A percentile compares a stretch with the other conserved stretches of the same genome.
These are phyloP conservation scores for Gambelia wislizenii DNA, from an alignment of 2,797 vertebrate genomes.

Conservation along the genomic window DNA sequence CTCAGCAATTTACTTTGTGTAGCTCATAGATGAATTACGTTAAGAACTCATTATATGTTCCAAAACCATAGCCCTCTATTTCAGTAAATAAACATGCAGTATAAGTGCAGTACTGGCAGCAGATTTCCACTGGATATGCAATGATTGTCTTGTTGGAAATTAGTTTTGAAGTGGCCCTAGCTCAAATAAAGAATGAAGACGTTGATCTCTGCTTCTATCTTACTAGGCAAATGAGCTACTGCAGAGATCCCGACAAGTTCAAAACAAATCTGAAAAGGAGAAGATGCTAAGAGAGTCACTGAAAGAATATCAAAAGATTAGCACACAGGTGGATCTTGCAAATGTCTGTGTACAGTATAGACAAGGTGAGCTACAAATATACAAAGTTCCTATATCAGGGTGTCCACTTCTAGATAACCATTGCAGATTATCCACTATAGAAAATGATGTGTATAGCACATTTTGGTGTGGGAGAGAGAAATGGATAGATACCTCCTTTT, in stretches of 20 bases:
- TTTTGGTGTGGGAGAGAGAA: no score
- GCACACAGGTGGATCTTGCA: constrained; percentile 93
- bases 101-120: neutral
- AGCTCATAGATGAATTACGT: neutral
- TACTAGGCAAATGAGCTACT: constrained; percentile 95
- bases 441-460: neutral
- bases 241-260: constrained; percentile 92
- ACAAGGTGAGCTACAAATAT: constrained; percentile 83
- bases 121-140: neutral
- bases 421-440: neutral
- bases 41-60: neutral
- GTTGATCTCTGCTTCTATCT: constrained; percentile 43
- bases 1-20: neutral
- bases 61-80: neutral
- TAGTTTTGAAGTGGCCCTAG: neutral
- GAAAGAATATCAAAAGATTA: constrained; percentile 95
- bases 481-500: neutral
- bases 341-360: constrained; percentile 94
- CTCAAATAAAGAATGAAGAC: neutral
- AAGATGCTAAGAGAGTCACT: constrained; percentile 91
- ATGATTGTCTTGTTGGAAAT: neutral
- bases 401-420: neutral
- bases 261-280: constrained; percentile 92
- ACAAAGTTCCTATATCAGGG: neutral
- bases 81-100: neutral